Conservation (phyloP, 2,113 vertebrate genomes). For the Hypocryptadius cinnamomeus region DNA sequence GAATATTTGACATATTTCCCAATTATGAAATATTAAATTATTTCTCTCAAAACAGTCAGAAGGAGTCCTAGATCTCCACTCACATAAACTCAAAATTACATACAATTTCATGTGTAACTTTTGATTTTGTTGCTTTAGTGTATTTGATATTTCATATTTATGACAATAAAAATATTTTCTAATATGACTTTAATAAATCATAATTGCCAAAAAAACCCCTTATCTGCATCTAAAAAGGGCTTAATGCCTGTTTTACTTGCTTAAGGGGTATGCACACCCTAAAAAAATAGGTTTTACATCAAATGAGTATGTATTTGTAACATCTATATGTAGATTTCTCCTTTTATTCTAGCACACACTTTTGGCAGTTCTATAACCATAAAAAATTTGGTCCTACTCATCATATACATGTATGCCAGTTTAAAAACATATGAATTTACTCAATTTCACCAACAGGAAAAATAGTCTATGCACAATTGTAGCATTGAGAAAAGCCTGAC, state of each 20-base stretch:
- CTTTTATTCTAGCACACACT: background rate
- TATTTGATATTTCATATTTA: background rate
- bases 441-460: background rate
- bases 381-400: background rate
- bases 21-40: background rate
- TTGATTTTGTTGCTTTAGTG: background rate
- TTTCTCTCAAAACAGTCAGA: background rate
- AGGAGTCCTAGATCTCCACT: background rate
- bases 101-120: background rate
- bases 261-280: background rate
- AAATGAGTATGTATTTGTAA: background rate
- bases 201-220: rapidly evolving
- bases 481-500: background rate
- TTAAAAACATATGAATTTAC: background rate
- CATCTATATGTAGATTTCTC: background rate
- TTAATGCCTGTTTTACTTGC: background rate
- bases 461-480: background rate
- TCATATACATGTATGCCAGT: background rate
- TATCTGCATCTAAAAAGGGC: background rate
- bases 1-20: background rate
- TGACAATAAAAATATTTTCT: background rate
- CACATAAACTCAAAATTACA: background rate
- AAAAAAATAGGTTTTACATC: background rate
- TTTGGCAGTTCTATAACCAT: background rate
- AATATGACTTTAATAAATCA: background rate